A percentile compares a stretch with the other conserved stretches of the same genome.
Evolutionary conservation across 2,888 invertebrate species (phyloP).

Genomic region (Hipparchia sbordonii): DNA sequence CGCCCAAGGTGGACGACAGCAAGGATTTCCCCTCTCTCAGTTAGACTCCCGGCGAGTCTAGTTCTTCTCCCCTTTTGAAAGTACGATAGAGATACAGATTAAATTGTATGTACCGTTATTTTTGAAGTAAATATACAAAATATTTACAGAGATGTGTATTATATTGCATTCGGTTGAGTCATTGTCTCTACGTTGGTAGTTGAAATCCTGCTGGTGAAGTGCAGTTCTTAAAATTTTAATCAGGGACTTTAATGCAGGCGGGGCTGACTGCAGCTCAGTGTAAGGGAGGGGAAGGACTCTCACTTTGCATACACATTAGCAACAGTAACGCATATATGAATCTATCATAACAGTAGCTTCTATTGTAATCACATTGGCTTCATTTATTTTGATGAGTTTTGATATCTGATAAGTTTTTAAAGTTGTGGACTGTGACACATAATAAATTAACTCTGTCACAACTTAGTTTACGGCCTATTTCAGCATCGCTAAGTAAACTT

Average conservation of each 20-base stretch:
- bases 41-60: slow-evolving; percentile 80
- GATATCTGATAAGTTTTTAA: slow-evolving; percentile 60
- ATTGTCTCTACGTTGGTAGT: slow-evolving; percentile 53
- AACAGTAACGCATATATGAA: slow-evolving; percentile 65
- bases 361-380: slow-evolving; percentile 77
- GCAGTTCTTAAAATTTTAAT: slow-evolving; percentile 46
- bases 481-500: too few species aligned
- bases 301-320: slow-evolving; percentile 69
- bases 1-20: slow-evolving; percentile 97
- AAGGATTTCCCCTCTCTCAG: slow-evolving; percentile 97
- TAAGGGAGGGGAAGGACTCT: slow-evolving; percentile 69
- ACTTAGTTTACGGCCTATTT: slow-evolving; percentile 59
- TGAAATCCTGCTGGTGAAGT: slow-evolving; percentile 47
- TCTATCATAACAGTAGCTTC: slow-evolving; percentile 77
- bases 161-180: slow-evolving; percentile 70
- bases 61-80: slow-evolving; percentile 73
- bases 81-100: slow-evolving; percentile 78
- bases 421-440: slow-evolving; percentile 64
- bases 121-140: slow-evolving; percentile 84
- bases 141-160: slow-evolving; percentile 82
- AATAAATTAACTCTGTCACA: slow-evolving; percentile 79
- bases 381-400: slow-evolving; percentile 66
- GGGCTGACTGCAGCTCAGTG: slow-evolving; percentile 49
- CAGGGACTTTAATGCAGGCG: slow-evolving; percentile 44
- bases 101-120: slow-evolving; percentile 83